Percentiles rank a stretch among this genome's conserved stretches.
phyloP scores from a whole-genome alignment of 1,140 invertebrate species.

The Chrysoperla carnea region DNA sequence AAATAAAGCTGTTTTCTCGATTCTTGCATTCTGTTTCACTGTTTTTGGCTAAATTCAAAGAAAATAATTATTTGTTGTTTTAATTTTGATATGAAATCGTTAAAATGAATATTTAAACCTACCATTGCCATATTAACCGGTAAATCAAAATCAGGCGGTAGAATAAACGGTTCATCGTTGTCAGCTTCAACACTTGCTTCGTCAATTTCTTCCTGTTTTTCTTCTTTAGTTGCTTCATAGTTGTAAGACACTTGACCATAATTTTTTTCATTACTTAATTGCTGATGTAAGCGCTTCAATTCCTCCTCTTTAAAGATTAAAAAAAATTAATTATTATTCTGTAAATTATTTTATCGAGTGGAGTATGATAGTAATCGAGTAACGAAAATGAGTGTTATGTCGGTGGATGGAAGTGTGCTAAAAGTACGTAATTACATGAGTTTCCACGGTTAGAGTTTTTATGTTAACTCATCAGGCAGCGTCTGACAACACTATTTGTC shows the following conservation, averaged over 20 bases:
- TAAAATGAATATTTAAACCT: constrained; percentile 10
- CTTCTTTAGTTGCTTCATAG: constrained; percentile 33
- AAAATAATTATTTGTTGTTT: constrained; percentile 5
- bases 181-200: constrained; percentile 19
- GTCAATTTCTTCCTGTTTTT: constrained; percentile 9
- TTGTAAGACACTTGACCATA: constrained; percentile 71
- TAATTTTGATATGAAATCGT: too few relatives aligned
- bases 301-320: constrained; percentile 60
- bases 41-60: constrained; percentile 64
- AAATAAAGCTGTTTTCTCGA: constrained; percentile 92
- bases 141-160: constrained; percentile 48
- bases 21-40: constrained; percentile 81
- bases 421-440: too few relatives aligned
- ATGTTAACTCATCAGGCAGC: too few relatives aligned
- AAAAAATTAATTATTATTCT: not conserved
- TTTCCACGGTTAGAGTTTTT: too few relatives aligned
- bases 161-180: constrained; percentile 54
- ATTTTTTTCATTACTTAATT: constrained; percentile 34
- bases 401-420: too few relatives aligned
- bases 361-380: too few relatives aligned
- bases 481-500: too few relatives aligned
- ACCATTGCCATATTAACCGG: constrained; percentile 57
- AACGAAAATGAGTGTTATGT: too few relatives aligned
- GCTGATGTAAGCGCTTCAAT: constrained; percentile 64
- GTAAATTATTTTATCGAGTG: too few relatives aligned